A percentile compares a stretch with the other conserved stretches of the same genome.
phyloP scores from a whole-genome alignment of 2,888 invertebrate genomes.

The Xestia c-nigrum region DNA sequence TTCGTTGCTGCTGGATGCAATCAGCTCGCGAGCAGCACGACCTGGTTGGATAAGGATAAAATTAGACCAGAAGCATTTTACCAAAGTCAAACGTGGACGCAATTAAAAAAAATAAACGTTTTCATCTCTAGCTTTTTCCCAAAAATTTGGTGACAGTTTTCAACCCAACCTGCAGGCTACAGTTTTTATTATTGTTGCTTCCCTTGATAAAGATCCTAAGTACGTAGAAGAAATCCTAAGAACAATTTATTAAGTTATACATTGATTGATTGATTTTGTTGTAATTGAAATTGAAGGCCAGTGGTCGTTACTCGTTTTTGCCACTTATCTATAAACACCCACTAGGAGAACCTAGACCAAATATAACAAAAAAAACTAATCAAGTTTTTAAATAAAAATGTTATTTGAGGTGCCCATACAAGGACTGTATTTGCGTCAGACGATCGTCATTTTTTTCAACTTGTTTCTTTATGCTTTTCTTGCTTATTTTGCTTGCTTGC shows the following conservation, averaged over 20 bases:
- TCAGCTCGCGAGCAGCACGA: conserved; percentile 72
- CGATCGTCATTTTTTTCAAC: background rate
- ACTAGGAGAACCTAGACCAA: background rate
- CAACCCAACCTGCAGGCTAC: too few species aligned
- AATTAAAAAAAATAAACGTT: background rate
- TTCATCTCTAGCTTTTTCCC: background rate
- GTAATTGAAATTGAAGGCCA: background rate
- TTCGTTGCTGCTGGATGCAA: conserved; percentile 73
- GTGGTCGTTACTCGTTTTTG: background rate
- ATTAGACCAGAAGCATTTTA: background rate
- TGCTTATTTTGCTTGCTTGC: background rate
- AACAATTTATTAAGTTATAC: background rate
- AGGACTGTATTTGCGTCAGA: conserved; percentile 31
- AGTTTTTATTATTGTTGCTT: background rate
- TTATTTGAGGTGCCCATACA: background rate
- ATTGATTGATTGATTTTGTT: background rate
- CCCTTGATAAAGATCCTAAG: too few species aligned
- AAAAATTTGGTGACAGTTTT: background rate
- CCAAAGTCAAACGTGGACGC: background rate
- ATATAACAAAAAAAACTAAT: background rate
- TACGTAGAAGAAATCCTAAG: background rate
- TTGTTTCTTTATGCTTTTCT: background rate
- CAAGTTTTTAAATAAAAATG: background rate
- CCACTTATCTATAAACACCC: too few species aligned
- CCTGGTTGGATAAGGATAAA: conserved; percentile 63